A percentile compares a stretch with the other conserved stretches of the same genome.
phyloP scores from a whole-genome alignment of 2,888 invertebrate species.

The Diarsia brunnea region DNA sequence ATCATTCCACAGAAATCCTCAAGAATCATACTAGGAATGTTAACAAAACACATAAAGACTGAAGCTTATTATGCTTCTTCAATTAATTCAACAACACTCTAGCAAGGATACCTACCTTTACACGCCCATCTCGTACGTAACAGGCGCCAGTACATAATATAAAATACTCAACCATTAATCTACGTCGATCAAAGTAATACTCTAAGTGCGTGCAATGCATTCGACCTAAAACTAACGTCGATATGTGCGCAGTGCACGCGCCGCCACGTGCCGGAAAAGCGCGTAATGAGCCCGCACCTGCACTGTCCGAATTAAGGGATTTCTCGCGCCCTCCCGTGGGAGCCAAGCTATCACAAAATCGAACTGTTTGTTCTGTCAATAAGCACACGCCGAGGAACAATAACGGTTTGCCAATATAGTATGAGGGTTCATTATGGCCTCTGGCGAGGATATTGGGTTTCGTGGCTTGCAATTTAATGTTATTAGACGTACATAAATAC shows the following conservation, averaged over 20 bases:
- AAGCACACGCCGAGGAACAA: conserved; percentile 78
- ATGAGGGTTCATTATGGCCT: conserved; percentile 70
- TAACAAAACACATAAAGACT: neutral
- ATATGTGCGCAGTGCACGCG: conserved; percentile 79
- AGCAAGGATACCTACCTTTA: conserved; percentile 4
- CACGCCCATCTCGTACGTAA: conserved; percentile 11
- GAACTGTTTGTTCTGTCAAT: conserved; percentile 87
- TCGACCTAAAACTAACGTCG: conserved; percentile 78
- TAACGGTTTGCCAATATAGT: conserved; percentile 80
- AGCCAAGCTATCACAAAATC: conserved; percentile 78
- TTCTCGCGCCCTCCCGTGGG: conserved; percentile 91
- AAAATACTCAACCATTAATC: conserved; percentile 64
- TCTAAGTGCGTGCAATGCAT: conserved; percentile 78
- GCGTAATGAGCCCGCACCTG: conserved; percentile 90
- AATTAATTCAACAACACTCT: conserved; percentile 9
- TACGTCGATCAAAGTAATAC: conserved; percentile 77
- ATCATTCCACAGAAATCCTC: neutral
- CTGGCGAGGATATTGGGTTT: conserved; percentile 73
- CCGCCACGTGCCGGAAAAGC: conserved; percentile 87
- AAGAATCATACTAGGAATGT: conserved; percentile 8
- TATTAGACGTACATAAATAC: conserved; percentile 32
- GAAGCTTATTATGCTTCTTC: conserved; percentile 2
- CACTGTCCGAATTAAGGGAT: conserved; percentile 89
- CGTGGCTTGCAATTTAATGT: conserved; percentile 64
- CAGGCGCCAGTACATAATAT: conserved; percentile 47